Conservation (phyloP, 2,797 vertebrate genomes). For the Limosa lapponica region DNA sequence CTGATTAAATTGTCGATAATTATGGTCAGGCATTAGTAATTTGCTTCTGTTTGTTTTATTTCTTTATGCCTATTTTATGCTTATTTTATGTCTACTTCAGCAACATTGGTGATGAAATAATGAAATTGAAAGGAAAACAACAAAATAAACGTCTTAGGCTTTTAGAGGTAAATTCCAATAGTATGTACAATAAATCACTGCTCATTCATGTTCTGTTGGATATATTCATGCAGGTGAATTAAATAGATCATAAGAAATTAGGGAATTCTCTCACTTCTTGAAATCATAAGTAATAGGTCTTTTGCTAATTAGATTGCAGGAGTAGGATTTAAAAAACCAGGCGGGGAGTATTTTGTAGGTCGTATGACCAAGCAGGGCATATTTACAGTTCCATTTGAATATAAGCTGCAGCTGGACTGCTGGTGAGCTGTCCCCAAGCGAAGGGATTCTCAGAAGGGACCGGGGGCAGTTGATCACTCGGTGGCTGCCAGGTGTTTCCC, state of each 20-base stretch:
- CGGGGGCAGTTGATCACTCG: fast-evolving
- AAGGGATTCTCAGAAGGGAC: neutral
- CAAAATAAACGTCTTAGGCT: neutral
- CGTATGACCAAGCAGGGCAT: neutral
- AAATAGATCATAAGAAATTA: neutral
- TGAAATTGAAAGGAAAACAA: neutral
- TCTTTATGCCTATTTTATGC: neutral
- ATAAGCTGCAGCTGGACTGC: neutral
- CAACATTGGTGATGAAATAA: neutral
- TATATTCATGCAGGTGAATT: neutral
- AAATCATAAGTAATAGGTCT: neutral
- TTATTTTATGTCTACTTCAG: neutral
- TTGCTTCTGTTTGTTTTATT: neutral
- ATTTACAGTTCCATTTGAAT: neutral
- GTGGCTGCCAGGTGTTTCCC: neutral
- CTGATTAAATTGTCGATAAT: neutral
- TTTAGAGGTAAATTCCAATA: neutral
- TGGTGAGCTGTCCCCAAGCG: neutral
- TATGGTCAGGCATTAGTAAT: neutral
- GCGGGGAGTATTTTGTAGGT: neutral
- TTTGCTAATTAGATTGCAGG: neutral
- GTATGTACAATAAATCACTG: neutral
- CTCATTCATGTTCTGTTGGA: neutral
- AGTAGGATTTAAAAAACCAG: neutral
- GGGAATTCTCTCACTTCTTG: neutral